Evolutionary conservation across 2,113 vertebrate species (phyloP).

Genomic region (Alouatta palliata): DNA sequence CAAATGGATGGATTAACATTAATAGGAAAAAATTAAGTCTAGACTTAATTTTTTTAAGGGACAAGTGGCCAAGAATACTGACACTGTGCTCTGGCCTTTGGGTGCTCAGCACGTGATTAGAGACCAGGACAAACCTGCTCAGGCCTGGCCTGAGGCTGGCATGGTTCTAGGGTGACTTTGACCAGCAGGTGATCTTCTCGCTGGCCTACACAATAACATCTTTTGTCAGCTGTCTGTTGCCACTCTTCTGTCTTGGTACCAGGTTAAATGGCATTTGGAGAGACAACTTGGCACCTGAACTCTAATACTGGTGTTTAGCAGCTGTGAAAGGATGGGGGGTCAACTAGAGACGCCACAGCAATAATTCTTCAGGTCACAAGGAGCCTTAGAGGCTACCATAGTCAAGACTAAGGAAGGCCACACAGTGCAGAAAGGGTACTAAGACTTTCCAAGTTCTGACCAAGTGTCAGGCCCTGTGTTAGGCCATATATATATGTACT

Average conservation of each 20-base stretch:
- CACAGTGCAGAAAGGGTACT: not conserved
- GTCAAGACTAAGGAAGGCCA: not conserved
- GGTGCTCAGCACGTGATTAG: not conserved
- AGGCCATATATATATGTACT: not conserved
- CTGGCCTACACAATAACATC: not conserved
- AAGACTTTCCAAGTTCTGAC: not conserved
- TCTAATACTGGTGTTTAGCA: not conserved
- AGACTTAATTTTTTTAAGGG: not conserved
- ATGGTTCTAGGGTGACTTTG: not conserved
- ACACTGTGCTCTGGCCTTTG: not conserved
- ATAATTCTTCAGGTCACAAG: not conserved
- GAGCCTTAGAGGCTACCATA: not conserved
- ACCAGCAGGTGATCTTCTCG: not conserved
- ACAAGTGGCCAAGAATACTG: not conserved
- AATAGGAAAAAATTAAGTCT: not conserved
- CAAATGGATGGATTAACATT: not conserved
- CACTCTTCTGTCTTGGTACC: not conserved
- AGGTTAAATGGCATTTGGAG: not conserved
- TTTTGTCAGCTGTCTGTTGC: not conserved
- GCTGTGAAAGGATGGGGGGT: not conserved
- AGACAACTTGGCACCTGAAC: not conserved
- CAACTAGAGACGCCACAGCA: not conserved
- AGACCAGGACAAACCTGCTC: not conserved
- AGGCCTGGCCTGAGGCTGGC: not conserved
- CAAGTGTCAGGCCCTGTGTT: not conserved